These are phyloP conservation scores for Gasterosteus aculeatus DNA, from an alignment of 2,113 vertebrate genomes.

Conservation along the genomic window DNA sequence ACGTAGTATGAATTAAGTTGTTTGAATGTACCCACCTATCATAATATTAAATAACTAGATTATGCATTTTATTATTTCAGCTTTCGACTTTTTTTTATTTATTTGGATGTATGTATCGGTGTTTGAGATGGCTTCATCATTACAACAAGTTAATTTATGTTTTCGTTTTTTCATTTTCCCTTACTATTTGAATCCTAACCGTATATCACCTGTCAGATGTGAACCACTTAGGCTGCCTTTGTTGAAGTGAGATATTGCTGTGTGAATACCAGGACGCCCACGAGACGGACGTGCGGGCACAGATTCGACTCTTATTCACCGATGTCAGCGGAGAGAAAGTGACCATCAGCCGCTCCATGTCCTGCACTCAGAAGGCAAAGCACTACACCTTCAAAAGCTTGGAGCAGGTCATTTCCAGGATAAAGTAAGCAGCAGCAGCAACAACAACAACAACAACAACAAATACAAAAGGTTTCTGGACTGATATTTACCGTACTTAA, in stretches of 20 bases:
- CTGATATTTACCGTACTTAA: background rate
- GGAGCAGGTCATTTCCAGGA: conserved; percentile 92
- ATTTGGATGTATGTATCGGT: too few species aligned
- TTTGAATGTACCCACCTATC: background rate
- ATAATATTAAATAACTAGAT: background rate
- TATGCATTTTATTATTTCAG: background rate
- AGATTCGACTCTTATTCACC: conserved; percentile 91
- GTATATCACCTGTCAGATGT: background rate
- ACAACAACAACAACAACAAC: too few species aligned
- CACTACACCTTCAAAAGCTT: conserved; percentile 92
- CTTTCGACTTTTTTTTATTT: background rate
- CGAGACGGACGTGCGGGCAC: conserved; percentile 95
- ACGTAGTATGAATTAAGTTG: too few species aligned
- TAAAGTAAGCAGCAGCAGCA: conserved; percentile 81
- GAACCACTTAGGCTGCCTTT: background rate
- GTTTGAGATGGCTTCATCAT: background rate
- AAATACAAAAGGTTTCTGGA: background rate
- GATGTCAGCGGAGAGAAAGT: conserved; percentile 89
- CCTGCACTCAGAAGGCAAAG: conserved; percentile 93
- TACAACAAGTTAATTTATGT: background rate
- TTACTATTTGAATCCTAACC: background rate
- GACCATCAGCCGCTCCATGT: conserved; percentile 93
- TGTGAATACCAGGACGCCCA: conserved; percentile 86
- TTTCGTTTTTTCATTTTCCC: background rate
- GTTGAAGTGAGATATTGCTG: background rate